Evolutionary conservation across 1,140 invertebrate species (phyloP).

Genomic region (Sarcophaga peregrina): DNA sequence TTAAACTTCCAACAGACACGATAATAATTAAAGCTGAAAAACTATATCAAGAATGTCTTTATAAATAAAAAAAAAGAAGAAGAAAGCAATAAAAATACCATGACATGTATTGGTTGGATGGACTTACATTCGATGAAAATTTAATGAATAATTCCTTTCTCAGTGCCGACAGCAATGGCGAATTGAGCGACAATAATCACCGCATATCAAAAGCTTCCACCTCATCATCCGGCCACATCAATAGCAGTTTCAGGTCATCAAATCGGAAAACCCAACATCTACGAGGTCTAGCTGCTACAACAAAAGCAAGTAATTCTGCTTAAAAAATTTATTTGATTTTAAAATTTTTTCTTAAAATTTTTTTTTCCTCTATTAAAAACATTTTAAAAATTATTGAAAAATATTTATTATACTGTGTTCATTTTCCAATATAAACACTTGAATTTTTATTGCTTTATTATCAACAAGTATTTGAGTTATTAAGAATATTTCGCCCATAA

Average conservation of each 20-base stretch:
- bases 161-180: conserved; percentile 60
- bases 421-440: background rate
- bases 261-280: conserved; percentile 33
- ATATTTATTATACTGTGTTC: conserved; percentile 34
- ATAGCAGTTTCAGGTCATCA: background rate
- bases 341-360: background rate
- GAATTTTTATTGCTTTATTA: background rate
- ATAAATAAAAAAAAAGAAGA: background rate
- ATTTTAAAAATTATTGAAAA: background rate
- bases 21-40: background rate
- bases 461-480: conserved; percentile 20
- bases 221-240: background rate
- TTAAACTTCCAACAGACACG: background rate
- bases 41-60: background rate
- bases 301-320: conserved; percentile 63
- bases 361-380: too few species aligned
- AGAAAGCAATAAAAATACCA: conserved; percentile 50
- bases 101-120: conserved; percentile 66
- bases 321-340: background rate
- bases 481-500: background rate
- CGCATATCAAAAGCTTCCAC: conserved; percentile 29
- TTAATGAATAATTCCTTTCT: conserved; percentile 64
- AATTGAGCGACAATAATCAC: conserved; percentile 46
- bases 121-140: conserved; percentile 65
- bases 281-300: conserved; percentile 29